phyloP scores from a whole-genome alignment of 2,113 vertebrate genomes.

The Circaetus cinerascens region DNA sequence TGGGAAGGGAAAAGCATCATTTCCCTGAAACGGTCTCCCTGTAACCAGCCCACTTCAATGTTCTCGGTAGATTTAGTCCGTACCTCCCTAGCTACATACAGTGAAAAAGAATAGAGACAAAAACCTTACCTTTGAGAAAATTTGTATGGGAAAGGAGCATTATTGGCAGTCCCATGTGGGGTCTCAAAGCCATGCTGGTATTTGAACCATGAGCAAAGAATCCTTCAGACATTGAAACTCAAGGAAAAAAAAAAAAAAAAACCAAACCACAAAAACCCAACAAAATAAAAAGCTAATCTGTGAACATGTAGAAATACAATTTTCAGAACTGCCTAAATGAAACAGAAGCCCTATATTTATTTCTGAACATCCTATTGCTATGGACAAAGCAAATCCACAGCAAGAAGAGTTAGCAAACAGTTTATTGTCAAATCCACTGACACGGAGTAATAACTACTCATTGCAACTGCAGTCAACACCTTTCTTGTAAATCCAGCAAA shows the following conservation, averaged over 20 bases:
- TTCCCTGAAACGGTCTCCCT: background rate
- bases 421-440: background rate
- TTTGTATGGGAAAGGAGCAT: background rate
- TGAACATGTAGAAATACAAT: background rate
- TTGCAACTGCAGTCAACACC: background rate
- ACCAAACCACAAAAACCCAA: background rate
- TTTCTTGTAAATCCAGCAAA: conserved; percentile 1
- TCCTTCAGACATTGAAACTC: background rate
- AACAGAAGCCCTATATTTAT: background rate
- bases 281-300: background rate
- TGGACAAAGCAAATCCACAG: background rate
- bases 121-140: background rate
- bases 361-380: background rate
- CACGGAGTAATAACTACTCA: background rate
- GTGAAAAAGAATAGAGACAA: background rate
- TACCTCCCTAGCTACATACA: background rate
- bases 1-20: background rate
- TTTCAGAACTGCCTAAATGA: background rate
- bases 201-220: background rate
- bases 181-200: background rate
- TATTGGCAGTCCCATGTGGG: background rate
- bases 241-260: background rate
- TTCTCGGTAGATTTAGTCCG: background rate
- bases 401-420: background rate
- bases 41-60: background rate